A percentile compares a stretch with the other conserved stretches of the same genome.
These are phyloP conservation scores for Microplitis deprimator DNA, from an alignment of 2,888 invertebrate species.

Conservation along the genomic window DNA sequence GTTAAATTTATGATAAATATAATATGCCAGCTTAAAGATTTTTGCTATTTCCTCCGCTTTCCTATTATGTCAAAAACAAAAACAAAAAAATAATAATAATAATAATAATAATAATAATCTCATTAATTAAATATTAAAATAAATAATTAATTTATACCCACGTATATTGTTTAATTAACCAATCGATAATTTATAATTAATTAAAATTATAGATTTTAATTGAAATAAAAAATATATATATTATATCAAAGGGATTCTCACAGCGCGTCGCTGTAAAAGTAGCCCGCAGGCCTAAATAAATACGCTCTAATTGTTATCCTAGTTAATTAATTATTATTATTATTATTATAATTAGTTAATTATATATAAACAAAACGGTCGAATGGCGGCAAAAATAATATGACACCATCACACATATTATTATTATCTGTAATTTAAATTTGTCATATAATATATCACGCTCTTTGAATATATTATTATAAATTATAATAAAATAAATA, in stretches of 20 bases:
- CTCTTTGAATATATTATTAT: neutral
- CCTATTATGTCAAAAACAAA: neutral
- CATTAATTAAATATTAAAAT: neutral
- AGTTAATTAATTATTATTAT: conserved; percentile 35
- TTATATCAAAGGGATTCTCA: conserved; percentile 56
- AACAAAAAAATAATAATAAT: conserved; percentile 9
- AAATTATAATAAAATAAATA: conserved; percentile 26
- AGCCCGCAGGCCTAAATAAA: conserved; percentile 67
- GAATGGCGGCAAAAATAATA: neutral
- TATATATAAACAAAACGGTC: neutral
- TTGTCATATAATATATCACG: neutral
- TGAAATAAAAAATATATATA: neutral
- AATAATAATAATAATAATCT: conserved; percentile 28
- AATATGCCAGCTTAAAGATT: conserved; percentile 16
- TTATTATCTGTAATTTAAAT: neutral
- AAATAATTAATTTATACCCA: no score
- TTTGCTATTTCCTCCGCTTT: conserved; percentile 37
- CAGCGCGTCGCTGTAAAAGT: conserved; percentile 65
- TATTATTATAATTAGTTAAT: neutral
- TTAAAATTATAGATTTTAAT: conserved; percentile 41
- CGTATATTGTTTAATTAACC: no score
- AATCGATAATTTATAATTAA: no score
- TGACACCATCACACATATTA: neutral
- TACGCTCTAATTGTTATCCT: conserved; percentile 62
- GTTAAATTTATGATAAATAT: conserved; percentile 14